phyloP scores from a whole-genome alignment of 2,888 invertebrate genomes.

The Hypena proboscidalis region DNA sequence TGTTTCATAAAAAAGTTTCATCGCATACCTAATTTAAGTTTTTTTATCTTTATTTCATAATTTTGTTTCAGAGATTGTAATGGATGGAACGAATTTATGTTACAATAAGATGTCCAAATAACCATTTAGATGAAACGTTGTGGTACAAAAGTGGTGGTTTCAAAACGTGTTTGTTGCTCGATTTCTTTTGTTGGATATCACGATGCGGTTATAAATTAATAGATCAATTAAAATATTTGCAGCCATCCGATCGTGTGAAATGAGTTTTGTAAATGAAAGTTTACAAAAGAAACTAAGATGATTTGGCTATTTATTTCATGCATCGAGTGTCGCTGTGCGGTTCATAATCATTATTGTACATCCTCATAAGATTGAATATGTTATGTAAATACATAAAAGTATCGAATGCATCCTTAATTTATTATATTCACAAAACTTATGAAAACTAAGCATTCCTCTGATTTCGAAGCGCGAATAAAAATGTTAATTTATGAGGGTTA shows the following conservation, averaged over 20 bases:
- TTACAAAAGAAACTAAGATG: too few species aligned
- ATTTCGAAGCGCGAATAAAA: slow-evolving; percentile 1
- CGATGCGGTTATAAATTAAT: slow-evolving; percentile 1
- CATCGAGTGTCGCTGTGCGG: too few species aligned
- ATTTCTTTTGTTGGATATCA: neutral
- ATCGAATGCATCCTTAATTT: too few species aligned
- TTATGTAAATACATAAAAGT: too few species aligned
- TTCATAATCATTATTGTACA: too few species aligned
- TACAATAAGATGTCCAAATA: slow-evolving; percentile 6
- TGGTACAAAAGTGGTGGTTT: neutral
- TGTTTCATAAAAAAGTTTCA: too few species aligned
- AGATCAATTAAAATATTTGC: neutral
- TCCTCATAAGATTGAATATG: too few species aligned
- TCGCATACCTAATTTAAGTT: slow-evolving; percentile 27
- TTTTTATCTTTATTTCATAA: slow-evolving; percentile 29
- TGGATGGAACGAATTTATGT: slow-evolving; percentile 30
- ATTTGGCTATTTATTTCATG: too few species aligned
- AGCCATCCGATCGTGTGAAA: neutral
- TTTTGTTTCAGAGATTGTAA: slow-evolving; percentile 3
- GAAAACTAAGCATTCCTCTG: too few species aligned
- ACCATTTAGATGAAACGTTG: neutral
- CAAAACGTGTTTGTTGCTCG: neutral
- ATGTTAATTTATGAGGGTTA: slow-evolving; percentile 2
- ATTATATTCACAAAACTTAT: too few species aligned
- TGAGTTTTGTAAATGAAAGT: neutral